phyloP scores from a whole-genome alignment of 2,888 invertebrate genomes.

The Calephelis perditalis region DNA sequence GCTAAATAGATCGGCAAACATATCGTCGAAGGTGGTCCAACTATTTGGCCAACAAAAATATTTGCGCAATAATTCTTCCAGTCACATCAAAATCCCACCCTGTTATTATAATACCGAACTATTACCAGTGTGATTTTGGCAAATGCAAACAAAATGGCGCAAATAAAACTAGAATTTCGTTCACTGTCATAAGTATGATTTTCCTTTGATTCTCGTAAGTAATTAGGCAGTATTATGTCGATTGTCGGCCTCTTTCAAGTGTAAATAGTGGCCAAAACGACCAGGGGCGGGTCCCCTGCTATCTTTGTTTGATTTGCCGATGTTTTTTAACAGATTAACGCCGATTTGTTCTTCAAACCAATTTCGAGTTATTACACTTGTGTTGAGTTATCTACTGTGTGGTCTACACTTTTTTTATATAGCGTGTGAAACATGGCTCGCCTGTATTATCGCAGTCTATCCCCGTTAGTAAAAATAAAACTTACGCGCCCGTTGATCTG shows the following conservation, averaged over 20 bases:
- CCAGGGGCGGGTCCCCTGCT: constrained; percentile 20
- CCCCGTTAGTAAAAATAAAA: too few species aligned
- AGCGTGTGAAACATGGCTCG: constrained; percentile 33
- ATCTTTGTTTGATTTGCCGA: constrained; percentile 31
- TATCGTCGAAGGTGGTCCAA: constrained; percentile 3
- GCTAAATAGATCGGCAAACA: not conserved
- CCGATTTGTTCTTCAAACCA: constrained; percentile 16
- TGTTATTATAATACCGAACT: constrained; percentile 37
- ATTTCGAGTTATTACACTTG: constrained; percentile 4
- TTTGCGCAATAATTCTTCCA: constrained; percentile 35
- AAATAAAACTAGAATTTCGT: not conserved
- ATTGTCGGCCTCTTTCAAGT: constrained; percentile 27
- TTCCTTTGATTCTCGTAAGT: not conserved
- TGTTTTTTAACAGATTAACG: constrained; percentile 33
- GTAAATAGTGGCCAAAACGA: constrained; percentile 25
- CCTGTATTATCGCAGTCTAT: too few species aligned
- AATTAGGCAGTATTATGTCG: constrained; percentile 3
- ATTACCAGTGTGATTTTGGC: constrained; percentile 21
- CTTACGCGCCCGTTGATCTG: too few species aligned
- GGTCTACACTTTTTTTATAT: not conserved
- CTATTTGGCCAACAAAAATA: constrained; percentile 27
- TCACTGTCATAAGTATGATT: not conserved
- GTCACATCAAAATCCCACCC: constrained; percentile 27
- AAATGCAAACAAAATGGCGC: constrained; percentile 2
- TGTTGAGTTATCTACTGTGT: constrained; percentile 2